phyloP scores from a whole-genome alignment of 2,888 invertebrate genomes.

The Cerceris ruficornis region DNA sequence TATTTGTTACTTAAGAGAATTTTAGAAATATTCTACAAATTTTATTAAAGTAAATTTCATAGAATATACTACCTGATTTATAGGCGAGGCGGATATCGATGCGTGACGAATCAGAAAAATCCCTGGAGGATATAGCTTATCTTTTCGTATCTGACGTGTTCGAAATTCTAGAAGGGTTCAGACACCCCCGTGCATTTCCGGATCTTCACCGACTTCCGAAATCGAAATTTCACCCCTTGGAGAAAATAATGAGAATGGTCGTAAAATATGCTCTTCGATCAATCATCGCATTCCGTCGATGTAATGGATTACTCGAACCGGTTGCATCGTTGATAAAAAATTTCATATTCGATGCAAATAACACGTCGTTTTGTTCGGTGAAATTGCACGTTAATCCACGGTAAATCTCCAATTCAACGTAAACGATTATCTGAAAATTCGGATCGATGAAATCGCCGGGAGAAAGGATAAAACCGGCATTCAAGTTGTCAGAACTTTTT shows the following conservation, averaged over 20 bases:
- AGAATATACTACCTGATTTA: conserved; percentile 35
- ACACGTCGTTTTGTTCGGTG: conserved; percentile 28
- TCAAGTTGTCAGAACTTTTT: not conserved
- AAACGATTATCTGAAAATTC: not conserved
- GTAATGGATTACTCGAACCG: too few relatives aligned
- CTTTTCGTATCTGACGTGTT: conserved; percentile 30
- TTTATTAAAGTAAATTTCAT: conserved; percentile 29
- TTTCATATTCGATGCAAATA: conserved; percentile 10
- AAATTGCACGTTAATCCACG: not conserved
- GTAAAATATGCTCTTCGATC: not conserved
- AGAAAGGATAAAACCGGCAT: not conserved
- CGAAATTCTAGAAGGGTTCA: conserved; percentile 35
- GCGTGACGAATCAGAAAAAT: conserved; percentile 35
- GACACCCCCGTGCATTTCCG: not conserved
- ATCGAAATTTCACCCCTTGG: not conserved
- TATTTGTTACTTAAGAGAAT: too few relatives aligned
- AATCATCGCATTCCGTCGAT: not conserved
- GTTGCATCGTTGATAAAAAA: too few relatives aligned
- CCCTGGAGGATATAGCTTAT: conserved; percentile 31
- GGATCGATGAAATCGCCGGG: not conserved
- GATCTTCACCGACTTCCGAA: not conserved
- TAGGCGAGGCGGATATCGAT: conserved; percentile 23
- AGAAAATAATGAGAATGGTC: not conserved
- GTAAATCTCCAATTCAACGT: not conserved
- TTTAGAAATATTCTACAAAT: too few relatives aligned